phyloP scores from a whole-genome alignment of 1,140 invertebrate genomes.

The Sinella curviseta region DNA sequence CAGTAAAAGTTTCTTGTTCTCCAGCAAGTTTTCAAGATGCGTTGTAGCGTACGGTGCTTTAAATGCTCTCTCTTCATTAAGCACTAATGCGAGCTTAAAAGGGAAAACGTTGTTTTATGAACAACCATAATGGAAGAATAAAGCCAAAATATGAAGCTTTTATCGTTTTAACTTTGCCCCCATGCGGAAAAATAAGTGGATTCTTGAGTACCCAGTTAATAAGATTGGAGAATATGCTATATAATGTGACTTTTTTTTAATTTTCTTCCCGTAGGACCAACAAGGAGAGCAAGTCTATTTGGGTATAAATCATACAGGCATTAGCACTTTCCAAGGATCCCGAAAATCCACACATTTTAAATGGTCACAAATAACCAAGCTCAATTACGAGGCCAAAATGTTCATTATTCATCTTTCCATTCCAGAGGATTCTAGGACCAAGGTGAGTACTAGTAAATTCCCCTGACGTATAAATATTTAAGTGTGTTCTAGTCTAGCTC shows the following conservation, averaged over 20 bases:
- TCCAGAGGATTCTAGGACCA: conserved; percentile 63
- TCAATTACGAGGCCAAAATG: conserved; percentile 97
- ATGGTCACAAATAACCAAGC: conserved; percentile 92
- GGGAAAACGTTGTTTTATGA: not conserved
- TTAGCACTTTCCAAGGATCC: conserved; percentile 90
- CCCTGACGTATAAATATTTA: not conserved
- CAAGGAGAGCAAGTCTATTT: conserved; percentile 85
- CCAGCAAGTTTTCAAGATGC: too few relatives aligned
- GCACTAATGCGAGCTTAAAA: not conserved
- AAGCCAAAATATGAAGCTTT: too few relatives aligned
- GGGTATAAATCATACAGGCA: conserved; percentile 91
- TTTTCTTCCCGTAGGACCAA: conserved; percentile 74
- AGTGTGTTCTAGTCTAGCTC: conserved; percentile 11
- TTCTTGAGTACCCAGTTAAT: too few relatives aligned
- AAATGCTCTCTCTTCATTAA: not conserved
- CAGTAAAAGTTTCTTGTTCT: too few relatives aligned
- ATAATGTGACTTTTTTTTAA: too few relatives aligned
- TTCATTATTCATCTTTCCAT: conserved; percentile 83
- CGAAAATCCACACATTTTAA: conserved; percentile 90
- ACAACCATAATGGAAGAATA: too few relatives aligned
- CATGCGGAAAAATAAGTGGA: too few relatives aligned
- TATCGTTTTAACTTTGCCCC: too few relatives aligned
- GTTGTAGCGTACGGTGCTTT: not conserved
- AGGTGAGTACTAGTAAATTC: conserved; percentile 57
- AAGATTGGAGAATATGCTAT: too few relatives aligned